Evolutionary conservation across 2,888 invertebrate genomes (phyloP).

Genomic region (Biston betularia): DNA sequence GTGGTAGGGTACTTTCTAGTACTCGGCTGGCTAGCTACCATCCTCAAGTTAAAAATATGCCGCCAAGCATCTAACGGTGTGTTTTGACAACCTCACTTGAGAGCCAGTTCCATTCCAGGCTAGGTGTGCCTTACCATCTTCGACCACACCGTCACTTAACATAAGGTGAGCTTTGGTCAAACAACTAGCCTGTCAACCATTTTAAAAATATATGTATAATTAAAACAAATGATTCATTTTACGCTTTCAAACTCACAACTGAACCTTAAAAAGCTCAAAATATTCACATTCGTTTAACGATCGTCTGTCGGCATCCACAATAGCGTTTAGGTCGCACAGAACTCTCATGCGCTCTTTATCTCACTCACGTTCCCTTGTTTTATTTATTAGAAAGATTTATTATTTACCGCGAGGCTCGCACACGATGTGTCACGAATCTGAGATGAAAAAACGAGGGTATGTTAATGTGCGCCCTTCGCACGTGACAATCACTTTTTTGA

Average conservation of each 20-base stretch:
- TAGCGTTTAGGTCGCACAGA: slow-evolving; percentile 83
- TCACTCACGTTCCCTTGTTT: slow-evolving; percentile 84
- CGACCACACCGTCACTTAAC: too few species aligned
- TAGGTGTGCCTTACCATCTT: too few species aligned
- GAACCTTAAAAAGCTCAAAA: slow-evolving; percentile 72
- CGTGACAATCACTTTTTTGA: slow-evolving; percentile 74
- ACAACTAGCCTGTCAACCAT: too few species aligned
- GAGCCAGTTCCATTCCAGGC: too few species aligned
- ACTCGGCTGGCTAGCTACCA: too few species aligned
- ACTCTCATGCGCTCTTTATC: slow-evolving; percentile 81
- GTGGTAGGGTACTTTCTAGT: too few species aligned
- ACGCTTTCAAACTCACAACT: neutral
- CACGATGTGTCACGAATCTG: slow-evolving; percentile 84
- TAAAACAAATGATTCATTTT: neutral
- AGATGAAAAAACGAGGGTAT: slow-evolving; percentile 79
- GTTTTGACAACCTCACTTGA: too few species aligned
- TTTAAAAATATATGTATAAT: too few species aligned
- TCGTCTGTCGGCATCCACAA: slow-evolving; percentile 74
- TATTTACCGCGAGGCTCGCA: slow-evolving; percentile 83
- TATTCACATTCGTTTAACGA: slow-evolving; percentile 84
- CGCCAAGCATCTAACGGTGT: too few species aligned
- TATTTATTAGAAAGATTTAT: slow-evolving; percentile 86
- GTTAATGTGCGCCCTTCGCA: slow-evolving; percentile 78
- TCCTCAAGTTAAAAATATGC: too few species aligned
- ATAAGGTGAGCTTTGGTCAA: too few species aligned